A percentile compares a stretch with the other conserved stretches of the same genome.
Evolutionary conservation across 2,888 invertebrate species (phyloP).

Genomic region (Eledone cirrhosa): DNA sequence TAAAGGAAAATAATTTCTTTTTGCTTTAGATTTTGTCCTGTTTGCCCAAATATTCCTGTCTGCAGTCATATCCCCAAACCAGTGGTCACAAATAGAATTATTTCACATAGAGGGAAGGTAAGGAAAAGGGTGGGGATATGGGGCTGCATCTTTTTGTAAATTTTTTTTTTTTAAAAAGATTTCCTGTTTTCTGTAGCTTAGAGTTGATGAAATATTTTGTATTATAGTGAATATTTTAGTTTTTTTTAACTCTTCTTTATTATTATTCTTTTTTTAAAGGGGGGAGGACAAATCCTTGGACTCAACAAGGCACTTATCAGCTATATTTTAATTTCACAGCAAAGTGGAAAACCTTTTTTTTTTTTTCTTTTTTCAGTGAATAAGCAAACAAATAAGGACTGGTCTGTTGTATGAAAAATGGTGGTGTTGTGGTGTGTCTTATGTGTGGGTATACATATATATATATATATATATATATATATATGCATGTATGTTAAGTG

Average conservation of each 20-base stretch:
- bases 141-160: neutral
- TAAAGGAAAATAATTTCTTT: too few species aligned
- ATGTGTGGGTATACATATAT: too few species aligned
- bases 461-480: neutral
- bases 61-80: too few species aligned
- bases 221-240: neutral
- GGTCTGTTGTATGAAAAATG: neutral
- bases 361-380: constrained; percentile 25
- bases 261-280: neutral
- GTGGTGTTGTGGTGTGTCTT: too few species aligned
- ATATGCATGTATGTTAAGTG: too few species aligned
- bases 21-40: too few species aligned
- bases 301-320: constrained; percentile 30
- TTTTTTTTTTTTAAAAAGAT: constrained; percentile 17
- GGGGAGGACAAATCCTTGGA: constrained; percentile 19
- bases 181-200: constrained; percentile 17
- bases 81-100: too few species aligned
- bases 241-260: neutral
- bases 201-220: constrained; percentile 7
- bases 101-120: neutral
- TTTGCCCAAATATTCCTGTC: too few species aligned
- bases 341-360: constrained; percentile 29
- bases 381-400: constrained; percentile 20
- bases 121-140: neutral
- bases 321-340: constrained; percentile 27